Percentiles rank a stretch among this genome's conserved stretches.
phyloP scores from a whole-genome alignment of 2,113 vertebrate genomes.

The Cebus imitator region DNA sequence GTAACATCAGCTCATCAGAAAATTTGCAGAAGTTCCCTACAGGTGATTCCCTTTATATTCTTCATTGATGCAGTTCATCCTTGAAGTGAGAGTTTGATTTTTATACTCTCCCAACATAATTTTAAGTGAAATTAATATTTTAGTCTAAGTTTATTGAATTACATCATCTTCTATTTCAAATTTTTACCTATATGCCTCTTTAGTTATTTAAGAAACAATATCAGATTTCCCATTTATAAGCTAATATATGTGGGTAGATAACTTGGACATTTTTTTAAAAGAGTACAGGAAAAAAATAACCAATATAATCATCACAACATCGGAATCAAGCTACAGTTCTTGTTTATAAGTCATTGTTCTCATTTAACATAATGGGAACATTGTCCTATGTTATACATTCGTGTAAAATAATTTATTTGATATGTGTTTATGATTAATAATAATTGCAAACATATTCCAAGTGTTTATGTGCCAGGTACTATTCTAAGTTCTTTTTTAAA shows the following conservation, averaged over 20 bases:
- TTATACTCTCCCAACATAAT: background rate
- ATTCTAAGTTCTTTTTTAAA: background rate
- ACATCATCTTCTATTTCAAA: background rate
- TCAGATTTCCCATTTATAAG: background rate
- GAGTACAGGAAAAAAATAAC: background rate
- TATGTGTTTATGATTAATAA: background rate
- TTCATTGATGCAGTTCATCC: background rate
- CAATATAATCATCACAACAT: background rate
- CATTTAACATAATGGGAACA: background rate
- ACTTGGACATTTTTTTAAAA: background rate
- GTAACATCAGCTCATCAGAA: background rate
- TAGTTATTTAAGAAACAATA: background rate
- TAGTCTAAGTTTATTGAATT: background rate
- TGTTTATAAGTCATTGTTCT: background rate
- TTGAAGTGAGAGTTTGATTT: conserved; percentile 7
- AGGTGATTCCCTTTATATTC: background rate
- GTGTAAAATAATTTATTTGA: background rate
- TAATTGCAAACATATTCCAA: background rate
- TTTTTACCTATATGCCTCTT: background rate
- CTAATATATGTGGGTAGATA: background rate
- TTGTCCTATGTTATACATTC: background rate
- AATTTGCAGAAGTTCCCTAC: background rate
- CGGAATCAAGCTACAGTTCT: background rate
- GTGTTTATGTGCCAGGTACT: background rate
- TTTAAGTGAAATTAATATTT: background rate